Conservation (phyloP, 2,797 vertebrate genomes). For the Hippocampus kuda region DNA sequence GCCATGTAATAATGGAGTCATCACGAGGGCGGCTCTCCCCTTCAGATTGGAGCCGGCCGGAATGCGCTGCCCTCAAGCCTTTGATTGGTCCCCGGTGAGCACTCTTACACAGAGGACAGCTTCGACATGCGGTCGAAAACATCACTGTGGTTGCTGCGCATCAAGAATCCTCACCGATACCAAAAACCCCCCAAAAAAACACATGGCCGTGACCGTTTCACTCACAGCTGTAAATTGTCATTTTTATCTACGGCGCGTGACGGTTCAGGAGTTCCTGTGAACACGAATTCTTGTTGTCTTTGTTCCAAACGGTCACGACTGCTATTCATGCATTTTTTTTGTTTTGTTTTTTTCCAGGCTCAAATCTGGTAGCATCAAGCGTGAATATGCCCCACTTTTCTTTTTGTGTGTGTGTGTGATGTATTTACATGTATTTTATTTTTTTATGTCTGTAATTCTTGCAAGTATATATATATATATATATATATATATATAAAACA, state of each 20-base stretch:
- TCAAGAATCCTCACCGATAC: background rate
- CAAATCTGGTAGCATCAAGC: no score
- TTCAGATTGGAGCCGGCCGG: constrained; percentile 43
- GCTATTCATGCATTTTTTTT: no score
- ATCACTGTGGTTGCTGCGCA: background rate
- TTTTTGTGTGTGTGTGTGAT: no score
- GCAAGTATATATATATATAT: no score
- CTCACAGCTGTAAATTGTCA: background rate
- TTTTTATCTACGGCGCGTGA: background rate
- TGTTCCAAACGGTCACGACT: no score
- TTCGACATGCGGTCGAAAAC: background rate
- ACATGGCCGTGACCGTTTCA: background rate
- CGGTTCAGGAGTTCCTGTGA: background rate
- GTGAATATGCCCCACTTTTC: no score
- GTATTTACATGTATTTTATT: no score
- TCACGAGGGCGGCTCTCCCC: constrained; percentile 53
- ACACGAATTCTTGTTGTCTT: no score
- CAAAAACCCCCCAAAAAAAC: background rate
- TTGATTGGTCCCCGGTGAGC: constrained; percentile 50
- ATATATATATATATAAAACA: no score
- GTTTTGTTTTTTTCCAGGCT: no score
- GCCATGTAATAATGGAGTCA: constrained; percentile 62
- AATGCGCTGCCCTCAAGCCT: constrained; percentile 39
- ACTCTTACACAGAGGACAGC: constrained; percentile 17
- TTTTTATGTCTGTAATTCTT: no score